Evolutionary conservation across 2,797 vertebrate species (phyloP).

Genomic region (Aeoliscus strigatus): DNA sequence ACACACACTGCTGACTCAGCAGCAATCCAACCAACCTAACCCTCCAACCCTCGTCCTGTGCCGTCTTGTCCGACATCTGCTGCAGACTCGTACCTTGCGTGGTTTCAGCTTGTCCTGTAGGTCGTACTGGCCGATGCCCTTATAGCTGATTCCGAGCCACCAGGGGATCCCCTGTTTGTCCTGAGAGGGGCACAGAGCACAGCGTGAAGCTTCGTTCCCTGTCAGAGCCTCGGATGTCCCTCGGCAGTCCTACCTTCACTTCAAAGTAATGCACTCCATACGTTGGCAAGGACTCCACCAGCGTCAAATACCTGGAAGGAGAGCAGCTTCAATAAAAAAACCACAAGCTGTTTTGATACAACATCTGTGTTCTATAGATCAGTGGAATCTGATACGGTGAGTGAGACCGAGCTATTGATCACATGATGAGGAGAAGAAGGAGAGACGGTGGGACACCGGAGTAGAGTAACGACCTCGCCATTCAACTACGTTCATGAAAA

Average conservation of each 20-base stretch:
- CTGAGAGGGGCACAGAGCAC: slow-evolving; percentile 65
- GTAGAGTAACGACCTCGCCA: too few species aligned
- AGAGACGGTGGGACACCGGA: too few species aligned
- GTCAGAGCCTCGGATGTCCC: slow-evolving; percentile 30
- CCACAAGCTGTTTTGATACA: too few species aligned
- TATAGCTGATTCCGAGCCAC: slow-evolving; percentile 99
- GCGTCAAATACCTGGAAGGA: slow-evolving; percentile 88
- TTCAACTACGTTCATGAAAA: too few species aligned
- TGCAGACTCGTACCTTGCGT: slow-evolving; percentile 79
- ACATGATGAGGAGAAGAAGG: too few species aligned
- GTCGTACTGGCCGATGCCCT: slow-evolving; percentile 97
- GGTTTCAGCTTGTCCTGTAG: slow-evolving; percentile 97
- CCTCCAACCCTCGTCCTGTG: slow-evolving; percentile 15
- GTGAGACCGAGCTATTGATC: too few species aligned
- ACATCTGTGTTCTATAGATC: too few species aligned
- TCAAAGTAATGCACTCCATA: slow-evolving; percentile 98
- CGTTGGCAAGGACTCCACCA: slow-evolving; percentile 92
- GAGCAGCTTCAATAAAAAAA: slow-evolving; percentile 24
- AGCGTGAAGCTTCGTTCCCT: slow-evolving; percentile 15
- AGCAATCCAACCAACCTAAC: slow-evolving; percentile 18
- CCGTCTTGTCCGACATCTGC: slow-evolving; percentile 16
- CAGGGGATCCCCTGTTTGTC: slow-evolving; percentile 98
- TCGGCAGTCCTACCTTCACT: slow-evolving; percentile 84
- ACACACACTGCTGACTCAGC: too few species aligned
- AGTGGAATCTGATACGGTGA: too few species aligned